These are phyloP conservation scores for Sitodiplosis mosellana DNA, from an alignment of 1,140 invertebrate genomes.

Conservation along the genomic window DNA sequence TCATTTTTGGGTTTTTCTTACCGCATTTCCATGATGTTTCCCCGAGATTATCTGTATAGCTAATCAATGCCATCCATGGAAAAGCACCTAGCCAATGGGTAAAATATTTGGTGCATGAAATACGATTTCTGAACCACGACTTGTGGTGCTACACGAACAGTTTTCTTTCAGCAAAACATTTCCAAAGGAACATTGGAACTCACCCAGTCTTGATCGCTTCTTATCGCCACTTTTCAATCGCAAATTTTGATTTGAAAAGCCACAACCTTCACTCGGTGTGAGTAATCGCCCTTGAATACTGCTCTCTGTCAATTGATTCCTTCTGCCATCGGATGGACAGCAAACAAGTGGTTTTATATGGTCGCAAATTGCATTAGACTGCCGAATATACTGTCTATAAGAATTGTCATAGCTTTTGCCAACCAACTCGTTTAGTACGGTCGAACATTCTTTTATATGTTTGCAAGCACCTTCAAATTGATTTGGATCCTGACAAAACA, in stretches of 20 bases:
- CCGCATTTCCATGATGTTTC: no score
- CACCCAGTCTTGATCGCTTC: no score
- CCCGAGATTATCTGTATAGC: slow-evolving; percentile 3
- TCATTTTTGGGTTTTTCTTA: no score
- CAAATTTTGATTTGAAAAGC: slow-evolving; percentile 11
- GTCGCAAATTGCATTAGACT: slow-evolving; percentile 1
- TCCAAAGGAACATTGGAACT: no score
- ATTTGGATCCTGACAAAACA: slow-evolving; percentile 13
- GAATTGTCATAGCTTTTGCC: slow-evolving; percentile 10
- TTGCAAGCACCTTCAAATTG: slow-evolving; percentile 12
- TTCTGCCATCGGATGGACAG: slow-evolving; percentile 8
- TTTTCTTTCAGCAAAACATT: no score
- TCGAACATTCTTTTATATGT: slow-evolving; percentile 8
- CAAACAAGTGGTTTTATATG: slow-evolving; percentile 9
- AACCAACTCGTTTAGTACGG: slow-evolving; percentile 4
- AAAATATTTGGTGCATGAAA: no score
- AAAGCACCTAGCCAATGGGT: slow-evolving; percentile 12
- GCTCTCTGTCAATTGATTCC: background rate
- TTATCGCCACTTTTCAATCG: no score
- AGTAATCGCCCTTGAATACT: slow-evolving; percentile 13
- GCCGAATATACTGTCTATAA: slow-evolving; percentile 7
- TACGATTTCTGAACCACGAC: no score
- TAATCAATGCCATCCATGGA: slow-evolving; percentile 20
- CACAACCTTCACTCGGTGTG: slow-evolving; percentile 21
- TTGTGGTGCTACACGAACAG: no score